Evolutionary conservation across 2,797 vertebrate genomes (phyloP).

Genomic region (Zenarchopterus dispar): DNA sequence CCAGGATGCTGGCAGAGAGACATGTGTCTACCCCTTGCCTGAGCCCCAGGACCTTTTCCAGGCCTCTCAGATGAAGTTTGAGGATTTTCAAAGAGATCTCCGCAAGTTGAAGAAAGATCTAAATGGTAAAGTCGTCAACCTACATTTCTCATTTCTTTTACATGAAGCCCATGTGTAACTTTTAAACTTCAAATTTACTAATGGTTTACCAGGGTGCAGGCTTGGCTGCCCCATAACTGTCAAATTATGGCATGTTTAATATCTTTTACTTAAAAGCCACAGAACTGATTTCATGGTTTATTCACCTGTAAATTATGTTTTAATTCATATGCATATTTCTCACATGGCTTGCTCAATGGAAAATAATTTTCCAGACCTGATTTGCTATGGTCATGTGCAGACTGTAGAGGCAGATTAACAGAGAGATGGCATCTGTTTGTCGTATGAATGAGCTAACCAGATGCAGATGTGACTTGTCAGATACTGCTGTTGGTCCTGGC

Average conservation of each 20-base stretch:
- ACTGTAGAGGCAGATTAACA: slow-evolving; percentile 77
- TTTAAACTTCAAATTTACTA: slow-evolving; percentile 33
- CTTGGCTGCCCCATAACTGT: slow-evolving; percentile 4
- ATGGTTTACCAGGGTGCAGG: slow-evolving; percentile 20
- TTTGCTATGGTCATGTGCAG: slow-evolving; percentile 67
- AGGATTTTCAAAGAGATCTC: slow-evolving; percentile 95
- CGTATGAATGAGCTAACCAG: slow-evolving; percentile 81
- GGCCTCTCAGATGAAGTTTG: slow-evolving; percentile 96
- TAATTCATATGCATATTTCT: slow-evolving; percentile 38
- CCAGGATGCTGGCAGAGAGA: slow-evolving; percentile 93
- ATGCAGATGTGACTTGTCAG: slow-evolving; percentile 86
- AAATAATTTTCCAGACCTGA: slow-evolving; percentile 58
- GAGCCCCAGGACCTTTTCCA: slow-evolving; percentile 98
- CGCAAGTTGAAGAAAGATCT: slow-evolving; percentile 95
- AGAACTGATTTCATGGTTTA: slow-evolving; percentile 15
- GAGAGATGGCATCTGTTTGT: slow-evolving; percentile 79
- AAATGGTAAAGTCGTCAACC: slow-evolving; percentile 81
- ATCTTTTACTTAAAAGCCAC: slow-evolving; percentile 35
- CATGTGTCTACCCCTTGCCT: slow-evolving; percentile 91
- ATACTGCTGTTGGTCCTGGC: slow-evolving; percentile 80
- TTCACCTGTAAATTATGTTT: slow-evolving; percentile 28
- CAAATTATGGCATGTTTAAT: slow-evolving; percentile 37
- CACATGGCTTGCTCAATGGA: slow-evolving; percentile 37
- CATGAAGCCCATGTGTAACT: slow-evolving; percentile 12
- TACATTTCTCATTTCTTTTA: slow-evolving; percentile 3